These are phyloP conservation scores for Sturmia bella DNA, from an alignment of 2,888 invertebrate species.

Conservation along the genomic window DNA sequence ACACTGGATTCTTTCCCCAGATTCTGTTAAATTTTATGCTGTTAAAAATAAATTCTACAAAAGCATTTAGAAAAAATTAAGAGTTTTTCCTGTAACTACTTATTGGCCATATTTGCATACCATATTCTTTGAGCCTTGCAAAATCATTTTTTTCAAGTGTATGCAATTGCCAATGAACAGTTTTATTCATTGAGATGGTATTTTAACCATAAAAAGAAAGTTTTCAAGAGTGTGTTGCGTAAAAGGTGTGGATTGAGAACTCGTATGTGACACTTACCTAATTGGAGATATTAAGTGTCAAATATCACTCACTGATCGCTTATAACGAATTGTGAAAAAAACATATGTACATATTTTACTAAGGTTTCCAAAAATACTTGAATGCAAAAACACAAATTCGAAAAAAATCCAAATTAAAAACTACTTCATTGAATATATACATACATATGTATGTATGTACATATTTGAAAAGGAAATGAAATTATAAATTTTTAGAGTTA, in stretches of 20 bases:
- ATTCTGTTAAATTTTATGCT: too few species aligned
- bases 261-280: slow-evolving; percentile 52
- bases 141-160: slow-evolving; percentile 12
- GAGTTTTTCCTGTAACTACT: too few species aligned
- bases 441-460: neutral
- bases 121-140: too few species aligned
- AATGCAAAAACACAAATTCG: neutral
- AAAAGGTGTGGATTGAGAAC: slow-evolving; percentile 15
- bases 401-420: neutral
- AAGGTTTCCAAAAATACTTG: slow-evolving; percentile 34
- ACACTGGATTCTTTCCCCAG: too few species aligned
- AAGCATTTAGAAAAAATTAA: too few species aligned
- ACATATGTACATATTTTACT: neutral
- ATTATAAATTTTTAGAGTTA: too few species aligned
- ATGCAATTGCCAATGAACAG: slow-evolving; percentile 16
- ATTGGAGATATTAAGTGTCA: slow-evolving; percentile 54
- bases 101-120: too few species aligned
- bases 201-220: slow-evolving; percentile 62
- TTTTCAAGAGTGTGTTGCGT: slow-evolving; percentile 37
- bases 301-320: slow-evolving; percentile 21
- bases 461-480: neutral
- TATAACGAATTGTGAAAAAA: slow-evolving; percentile 22
- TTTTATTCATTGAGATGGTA: neutral
- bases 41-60: too few species aligned
- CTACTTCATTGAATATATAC: neutral